Percentiles rank a stretch among this genome's conserved stretches.
phyloP scores from a whole-genome alignment of 2,113 vertebrate species.

The Apeltes quadracus region DNA sequence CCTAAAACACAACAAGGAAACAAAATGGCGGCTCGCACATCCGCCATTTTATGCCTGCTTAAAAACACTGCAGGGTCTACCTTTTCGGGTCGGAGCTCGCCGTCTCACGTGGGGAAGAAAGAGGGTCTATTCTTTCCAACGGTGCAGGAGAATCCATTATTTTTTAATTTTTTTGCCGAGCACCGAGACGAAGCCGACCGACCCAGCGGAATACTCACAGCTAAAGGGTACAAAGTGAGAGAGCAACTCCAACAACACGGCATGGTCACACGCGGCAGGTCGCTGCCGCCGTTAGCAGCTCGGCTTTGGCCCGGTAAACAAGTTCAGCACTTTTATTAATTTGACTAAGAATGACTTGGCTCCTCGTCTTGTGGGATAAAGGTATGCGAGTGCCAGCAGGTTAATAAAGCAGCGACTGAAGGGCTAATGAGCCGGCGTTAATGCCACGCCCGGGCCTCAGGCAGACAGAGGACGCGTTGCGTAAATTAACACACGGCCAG shows the following conservation, averaged over 20 bases:
- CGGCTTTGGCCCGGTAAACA: neutral
- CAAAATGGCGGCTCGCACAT: conserved; percentile 80
- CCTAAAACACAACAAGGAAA: conserved; percentile 74
- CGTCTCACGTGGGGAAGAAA: conserved; percentile 30
- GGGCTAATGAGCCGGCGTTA: conserved; percentile 70
- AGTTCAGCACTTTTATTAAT: neutral
- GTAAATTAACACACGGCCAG: conserved; percentile 77
- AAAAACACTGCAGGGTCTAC: conserved; percentile 41
- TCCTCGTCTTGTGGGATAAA: neutral
- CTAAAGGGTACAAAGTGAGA: conserved; percentile 22
- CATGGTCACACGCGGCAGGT: neutral
- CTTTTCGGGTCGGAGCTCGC: conserved; percentile 35
- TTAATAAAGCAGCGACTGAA: conserved; percentile 39
- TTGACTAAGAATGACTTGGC: neutral
- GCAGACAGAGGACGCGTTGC: conserved; percentile 47
- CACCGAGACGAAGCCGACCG: conserved; percentile 39
- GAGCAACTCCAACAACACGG: too few species aligned
- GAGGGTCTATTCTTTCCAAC: conserved; percentile 16
- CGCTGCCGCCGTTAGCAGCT: neutral
- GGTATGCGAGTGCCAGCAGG: conserved; percentile 22
- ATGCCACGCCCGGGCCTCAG: conserved; percentile 55
- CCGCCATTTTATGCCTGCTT: conserved; percentile 80
- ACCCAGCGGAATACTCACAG: conserved; percentile 11
- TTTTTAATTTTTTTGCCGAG: conserved; percentile 49
- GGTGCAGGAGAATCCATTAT: conserved; percentile 41